Percentiles rank a stretch among this genome's conserved stretches.
Evolutionary conservation across 2,888 invertebrate genomes (phyloP).

Genomic region (Phyto melanocephala): DNA sequence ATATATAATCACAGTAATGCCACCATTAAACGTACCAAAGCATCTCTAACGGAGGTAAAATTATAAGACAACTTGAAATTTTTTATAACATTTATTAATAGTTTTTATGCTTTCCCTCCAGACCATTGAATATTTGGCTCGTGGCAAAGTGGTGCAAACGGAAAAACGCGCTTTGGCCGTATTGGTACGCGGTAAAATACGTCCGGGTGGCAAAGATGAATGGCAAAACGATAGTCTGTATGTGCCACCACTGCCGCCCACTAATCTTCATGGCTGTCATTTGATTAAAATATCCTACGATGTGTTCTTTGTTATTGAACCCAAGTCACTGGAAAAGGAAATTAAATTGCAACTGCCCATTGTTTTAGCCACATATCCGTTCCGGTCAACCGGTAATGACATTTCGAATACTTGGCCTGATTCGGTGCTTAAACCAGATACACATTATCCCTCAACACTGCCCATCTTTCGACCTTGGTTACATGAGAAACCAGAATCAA

Average conservation of each 20-base stretch:
- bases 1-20: slow-evolving; percentile 92
- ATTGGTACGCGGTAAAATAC: slow-evolving; percentile 88
- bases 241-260: slow-evolving; percentile 96
- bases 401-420: slow-evolving; percentile 81
- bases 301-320: slow-evolving; percentile 93
- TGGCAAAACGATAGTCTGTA: slow-evolving; percentile 94
- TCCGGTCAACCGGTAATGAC: slow-evolving; percentile 84
- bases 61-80: not conserved
- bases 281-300: slow-evolving; percentile 96
- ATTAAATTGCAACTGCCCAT: slow-evolving; percentile 95
- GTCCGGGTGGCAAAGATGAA: slow-evolving; percentile 88
- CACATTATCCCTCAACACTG: slow-evolving; percentile 94
- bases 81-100: not conserved
- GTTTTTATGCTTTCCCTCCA: slow-evolving; percentile 74
- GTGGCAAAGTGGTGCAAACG: slow-evolving; percentile 91
- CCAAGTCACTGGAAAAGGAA: slow-evolving; percentile 94
- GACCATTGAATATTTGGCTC: slow-evolving; percentile 93
- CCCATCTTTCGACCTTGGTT: slow-evolving; percentile 95
- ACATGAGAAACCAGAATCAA: slow-evolving; percentile 81
- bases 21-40: slow-evolving; percentile 90
- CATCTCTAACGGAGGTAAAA: slow-evolving; percentile 85
- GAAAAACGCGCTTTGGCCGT: slow-evolving; percentile 92
- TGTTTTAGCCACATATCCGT: slow-evolving; percentile 93
- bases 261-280: slow-evolving; percentile 95
- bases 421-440: slow-evolving; percentile 86